Base-by-base conservation (phyloP, 1,140 invertebrate genomes). In the Euschistus heros region DNA sequence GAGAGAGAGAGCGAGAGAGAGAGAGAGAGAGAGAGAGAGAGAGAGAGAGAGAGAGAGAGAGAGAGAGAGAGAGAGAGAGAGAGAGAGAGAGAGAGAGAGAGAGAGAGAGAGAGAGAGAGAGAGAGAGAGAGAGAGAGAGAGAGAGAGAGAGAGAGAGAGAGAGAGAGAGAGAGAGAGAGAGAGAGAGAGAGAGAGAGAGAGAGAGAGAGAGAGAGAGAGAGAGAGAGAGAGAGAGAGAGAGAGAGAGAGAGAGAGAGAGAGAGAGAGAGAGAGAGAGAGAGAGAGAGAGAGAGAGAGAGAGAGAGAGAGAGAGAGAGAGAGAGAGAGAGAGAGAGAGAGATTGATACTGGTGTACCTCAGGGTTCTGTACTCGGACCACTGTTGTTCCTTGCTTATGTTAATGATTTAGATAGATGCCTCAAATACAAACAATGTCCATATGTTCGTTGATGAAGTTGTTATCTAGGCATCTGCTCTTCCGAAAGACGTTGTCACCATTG, bases 1-100 rank as follows among this genome's bases (percentile, higher is more conserved):
- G 62, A 63, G 62, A 63, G 62, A 63, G 62, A 63, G 62, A 63
- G 62, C 46, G 62, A 63, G 62, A 63, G 62, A 63, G 62, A 63
- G 62, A 47, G 62, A 63, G 62, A 63, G 62, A 63, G 62, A 63
- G 62, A 44, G 37, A 61, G 27, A n/a, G 59, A 30, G 62, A 46
- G 62, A 46, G 62, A 47, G 62, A 24, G 62, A 24, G 62, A 24
- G 62, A 24, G 62, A 46, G 62, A 47, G 62, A 24, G 62, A 46
- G 62, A 24, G 62, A 24, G 62, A 44, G 62, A 44, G 62, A 54
- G 52, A 44, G 42, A 44, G 42, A 44, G 42, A 44, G 42, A 44
- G 42, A 44, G 42, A 44, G 42, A 44, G 42, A 44, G 42, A 44
- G 42, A 44, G 42, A 44, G 42, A 44, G 42, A 44, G 42, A 44